Percentiles rank a stretch among this genome's conserved stretches.
phyloP scores from a whole-genome alignment of 2,113 vertebrate genomes.

The Coryphaenoides rupestris region DNA sequence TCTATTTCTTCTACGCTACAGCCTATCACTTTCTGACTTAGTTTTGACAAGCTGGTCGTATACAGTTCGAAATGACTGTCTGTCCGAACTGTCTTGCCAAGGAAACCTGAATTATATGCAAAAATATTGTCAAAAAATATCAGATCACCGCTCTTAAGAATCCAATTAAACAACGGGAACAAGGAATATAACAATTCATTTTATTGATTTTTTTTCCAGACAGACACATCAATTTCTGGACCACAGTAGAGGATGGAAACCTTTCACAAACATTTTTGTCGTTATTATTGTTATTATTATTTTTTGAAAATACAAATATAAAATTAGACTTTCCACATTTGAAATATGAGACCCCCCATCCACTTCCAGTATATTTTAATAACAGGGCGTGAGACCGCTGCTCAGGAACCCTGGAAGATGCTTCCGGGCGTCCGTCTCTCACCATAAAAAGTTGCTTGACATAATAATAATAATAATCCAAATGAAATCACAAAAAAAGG shows the following conservation, averaged over 20 bases:
- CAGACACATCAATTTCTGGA: conserved; percentile 99
- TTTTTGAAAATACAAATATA: conserved; percentile 99
- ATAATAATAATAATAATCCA: conserved; percentile 76
- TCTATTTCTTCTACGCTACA: too few relatives aligned
- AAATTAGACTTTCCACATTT: conserved; percentile 99
- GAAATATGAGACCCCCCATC: conserved; percentile 98
- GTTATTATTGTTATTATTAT: conserved; percentile 76
- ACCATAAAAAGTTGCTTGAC: conserved; percentile 70
- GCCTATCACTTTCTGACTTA: too few relatives aligned
- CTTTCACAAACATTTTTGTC: conserved; percentile 92
- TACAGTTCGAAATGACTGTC: too few relatives aligned
- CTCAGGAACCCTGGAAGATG: conserved; percentile 96
- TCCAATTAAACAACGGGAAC: conserved; percentile 47
- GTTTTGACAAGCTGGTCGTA: too few relatives aligned
- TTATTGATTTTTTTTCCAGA: conserved; percentile 96
- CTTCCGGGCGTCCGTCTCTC: conserved; percentile 80
- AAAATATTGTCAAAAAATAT: neutral
- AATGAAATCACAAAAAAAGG: conserved; percentile 65
- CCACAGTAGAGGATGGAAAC: conserved; percentile 99
- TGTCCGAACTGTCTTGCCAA: too few relatives aligned
- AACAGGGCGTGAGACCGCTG: conserved; percentile 97
- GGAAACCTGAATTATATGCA: neutral
- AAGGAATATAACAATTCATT: conserved; percentile 84
- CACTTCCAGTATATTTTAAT: conserved; percentile 85
- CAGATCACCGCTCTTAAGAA: neutral